Conservation (phyloP, 2,888 invertebrate genomes). For the Tuta absoluta region DNA sequence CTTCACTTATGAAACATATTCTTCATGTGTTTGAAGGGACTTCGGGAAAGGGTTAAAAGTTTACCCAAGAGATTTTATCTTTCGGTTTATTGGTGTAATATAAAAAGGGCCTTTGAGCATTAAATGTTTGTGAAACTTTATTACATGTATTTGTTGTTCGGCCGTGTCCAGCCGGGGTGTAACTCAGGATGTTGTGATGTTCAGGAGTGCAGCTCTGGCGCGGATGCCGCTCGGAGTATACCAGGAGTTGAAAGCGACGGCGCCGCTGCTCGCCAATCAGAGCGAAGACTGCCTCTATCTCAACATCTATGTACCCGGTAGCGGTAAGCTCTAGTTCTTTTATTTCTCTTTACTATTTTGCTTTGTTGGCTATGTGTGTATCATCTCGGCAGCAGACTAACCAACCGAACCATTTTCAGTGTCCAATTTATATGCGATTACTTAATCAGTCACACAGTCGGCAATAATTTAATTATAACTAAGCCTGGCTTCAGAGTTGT, state of each 20-base stretch:
- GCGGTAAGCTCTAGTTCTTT: conserved; percentile 83
- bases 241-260: conserved; percentile 86
- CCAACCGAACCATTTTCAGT: too few relatives aligned
- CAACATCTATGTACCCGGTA: conserved; percentile 94
- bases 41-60: neutral
- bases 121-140: conserved; percentile 5
- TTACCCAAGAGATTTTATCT: conserved; percentile 7
- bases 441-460: too few relatives aligned
- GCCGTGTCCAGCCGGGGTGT: too few relatives aligned
- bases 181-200: conserved; percentile 7
- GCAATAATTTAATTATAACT: too few relatives aligned
- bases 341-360: too few relatives aligned
- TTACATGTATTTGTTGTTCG: neutral
- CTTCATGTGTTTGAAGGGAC: conserved; percentile 12
- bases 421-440: too few relatives aligned
- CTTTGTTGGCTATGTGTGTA: too few relatives aligned
- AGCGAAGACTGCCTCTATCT: conserved; percentile 95
- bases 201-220: conserved; percentile 84
- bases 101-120: conserved; percentile 5
- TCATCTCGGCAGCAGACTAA: too few relatives aligned
- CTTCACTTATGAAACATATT: conserved; percentile 15
- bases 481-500: too few relatives aligned
- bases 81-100: conserved; percentile 3
- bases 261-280: conserved; percentile 88
- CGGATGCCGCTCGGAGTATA: conserved; percentile 89